phyloP scores from a whole-genome alignment of 1,140 invertebrate species.

The Proales similis region DNA sequence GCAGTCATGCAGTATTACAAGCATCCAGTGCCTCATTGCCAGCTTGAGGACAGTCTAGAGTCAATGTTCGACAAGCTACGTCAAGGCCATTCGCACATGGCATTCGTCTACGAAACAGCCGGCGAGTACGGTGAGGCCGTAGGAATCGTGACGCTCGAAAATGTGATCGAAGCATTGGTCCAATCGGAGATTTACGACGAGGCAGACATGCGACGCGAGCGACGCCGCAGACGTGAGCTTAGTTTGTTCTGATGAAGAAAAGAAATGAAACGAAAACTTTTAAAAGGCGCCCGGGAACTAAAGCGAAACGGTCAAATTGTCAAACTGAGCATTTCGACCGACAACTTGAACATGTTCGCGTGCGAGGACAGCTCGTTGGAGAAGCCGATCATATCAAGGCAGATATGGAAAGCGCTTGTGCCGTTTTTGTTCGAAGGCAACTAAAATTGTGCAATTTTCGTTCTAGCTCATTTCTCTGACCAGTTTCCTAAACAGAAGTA shows the following conservation, averaged over 20 bases:
- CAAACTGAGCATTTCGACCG: slow-evolving; percentile 22
- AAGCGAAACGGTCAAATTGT: slow-evolving; percentile 25
- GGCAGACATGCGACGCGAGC: slow-evolving; percentile 46
- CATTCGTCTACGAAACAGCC: slow-evolving; percentile 5
- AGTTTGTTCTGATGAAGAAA: not conserved
- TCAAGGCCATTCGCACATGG: slow-evolving; percentile 34
- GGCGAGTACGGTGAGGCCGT: slow-evolving; percentile 45
- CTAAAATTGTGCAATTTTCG: not conserved
- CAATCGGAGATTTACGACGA: slow-evolving; percentile 58
- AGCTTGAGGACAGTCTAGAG: slow-evolving; percentile 11
- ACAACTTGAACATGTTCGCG: slow-evolving; percentile 33
- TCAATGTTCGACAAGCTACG: slow-evolving; percentile 33
- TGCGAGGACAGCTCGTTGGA: slow-evolving; percentile 15
- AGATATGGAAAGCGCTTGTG: slow-evolving; percentile 18
- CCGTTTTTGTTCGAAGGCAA: slow-evolving; percentile 14
- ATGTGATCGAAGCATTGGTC: slow-evolving; percentile 58
- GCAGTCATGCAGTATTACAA: slow-evolving; percentile 26
- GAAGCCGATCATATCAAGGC: slow-evolving; percentile 14
- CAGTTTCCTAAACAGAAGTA: slow-evolving; percentile 16
- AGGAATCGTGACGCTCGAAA: slow-evolving; percentile 60
- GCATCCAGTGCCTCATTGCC: not conserved
- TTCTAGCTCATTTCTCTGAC: not conserved
- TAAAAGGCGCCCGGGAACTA: slow-evolving; percentile 4
- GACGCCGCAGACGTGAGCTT: slow-evolving; percentile 13
- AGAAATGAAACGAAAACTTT: not conserved